Evolutionary conservation across 2,888 invertebrate genomes (phyloP).

Genomic region (Tanytarsus gracilentus): DNA sequence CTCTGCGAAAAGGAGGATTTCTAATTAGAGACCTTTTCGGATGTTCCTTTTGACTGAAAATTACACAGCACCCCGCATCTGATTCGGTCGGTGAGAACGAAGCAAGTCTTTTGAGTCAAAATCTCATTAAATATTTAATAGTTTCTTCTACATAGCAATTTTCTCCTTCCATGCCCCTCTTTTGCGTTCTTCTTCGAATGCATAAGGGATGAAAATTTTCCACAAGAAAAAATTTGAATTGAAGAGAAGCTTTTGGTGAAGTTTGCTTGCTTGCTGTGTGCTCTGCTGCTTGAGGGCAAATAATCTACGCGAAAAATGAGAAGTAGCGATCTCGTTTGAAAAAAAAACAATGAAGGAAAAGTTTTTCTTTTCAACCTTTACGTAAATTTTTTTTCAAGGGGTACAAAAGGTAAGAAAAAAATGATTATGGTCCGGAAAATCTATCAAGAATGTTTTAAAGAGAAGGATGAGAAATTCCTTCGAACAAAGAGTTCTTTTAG

Average conservation of each 20-base stretch:
- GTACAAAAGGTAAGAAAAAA: too few species aligned
- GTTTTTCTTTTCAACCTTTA: background rate
- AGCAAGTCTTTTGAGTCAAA: slow-evolving; percentile 20
- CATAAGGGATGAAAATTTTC: slow-evolving; percentile 11
- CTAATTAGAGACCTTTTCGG: background rate
- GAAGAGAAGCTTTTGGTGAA: background rate
- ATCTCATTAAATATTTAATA: slow-evolving; percentile 29
- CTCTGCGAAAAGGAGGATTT: too few species aligned
- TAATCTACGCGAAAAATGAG: too few species aligned
- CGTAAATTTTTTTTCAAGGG: too few species aligned
- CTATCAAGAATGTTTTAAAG: too few species aligned
- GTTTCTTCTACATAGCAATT: slow-evolving; percentile 8
- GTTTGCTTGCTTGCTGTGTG: background rate
- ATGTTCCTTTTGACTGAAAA: background rate
- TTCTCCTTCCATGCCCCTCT: background rate
- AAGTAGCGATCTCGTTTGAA: too few species aligned
- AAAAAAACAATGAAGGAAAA: background rate
- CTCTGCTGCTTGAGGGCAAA: background rate
- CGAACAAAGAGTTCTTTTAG: too few species aligned
- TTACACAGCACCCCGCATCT: too few species aligned
- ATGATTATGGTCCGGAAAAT: too few species aligned
- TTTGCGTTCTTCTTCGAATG: slow-evolving; percentile 2
- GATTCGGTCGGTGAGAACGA: background rate
- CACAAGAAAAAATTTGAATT: background rate
- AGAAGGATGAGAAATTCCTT: too few species aligned